Percentiles rank a stretch among this genome's conserved stretches.
These are phyloP conservation scores for Microplitis deprimator DNA, from an alignment of 2,888 invertebrate species.

Conservation along the genomic window DNA sequence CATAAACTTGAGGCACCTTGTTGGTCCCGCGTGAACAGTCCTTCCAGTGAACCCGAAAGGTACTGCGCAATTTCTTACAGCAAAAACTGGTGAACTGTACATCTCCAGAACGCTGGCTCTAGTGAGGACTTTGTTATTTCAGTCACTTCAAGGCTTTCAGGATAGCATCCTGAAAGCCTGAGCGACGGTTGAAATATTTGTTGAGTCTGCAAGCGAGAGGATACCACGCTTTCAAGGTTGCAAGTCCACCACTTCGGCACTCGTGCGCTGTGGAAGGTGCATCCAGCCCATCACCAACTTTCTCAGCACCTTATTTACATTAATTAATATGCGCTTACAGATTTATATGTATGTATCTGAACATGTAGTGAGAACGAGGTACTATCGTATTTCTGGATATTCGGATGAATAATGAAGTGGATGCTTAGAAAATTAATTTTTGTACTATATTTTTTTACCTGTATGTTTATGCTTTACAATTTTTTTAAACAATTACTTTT, in stretches of 20 bases:
- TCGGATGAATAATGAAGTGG: too few species aligned
- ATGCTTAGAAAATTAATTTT: too few species aligned
- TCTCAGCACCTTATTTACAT: slow-evolving; percentile 54
- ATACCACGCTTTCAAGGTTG: slow-evolving; percentile 54
- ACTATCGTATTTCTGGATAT: too few species aligned
- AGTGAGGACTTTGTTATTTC: slow-evolving; percentile 50
- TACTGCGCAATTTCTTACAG: slow-evolving; percentile 51
- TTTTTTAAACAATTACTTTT: too few species aligned
- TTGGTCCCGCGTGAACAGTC: slow-evolving; percentile 45
- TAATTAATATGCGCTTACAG: slow-evolving; percentile 35
- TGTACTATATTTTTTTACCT: too few species aligned
- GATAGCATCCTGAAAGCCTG: slow-evolving; percentile 60
- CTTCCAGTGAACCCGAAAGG: slow-evolving; percentile 53
- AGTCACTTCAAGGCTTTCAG: slow-evolving; percentile 51
- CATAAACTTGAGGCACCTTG: slow-evolving; percentile 48
- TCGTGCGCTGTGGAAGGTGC: slow-evolving; percentile 56
- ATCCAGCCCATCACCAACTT: neutral
- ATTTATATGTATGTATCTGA: too few species aligned
- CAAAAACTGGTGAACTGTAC: slow-evolving; percentile 33
- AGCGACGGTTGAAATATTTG: slow-evolving; percentile 54
- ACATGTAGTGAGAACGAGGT: too few species aligned
- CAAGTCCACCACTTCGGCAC: slow-evolving; percentile 55
- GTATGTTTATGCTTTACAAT: too few species aligned
- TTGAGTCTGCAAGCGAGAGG: slow-evolving; percentile 56
- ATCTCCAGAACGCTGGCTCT: slow-evolving; percentile 38